Evolutionary conservation across 2,888 invertebrate genomes (phyloP), one percentile per base, ranked within the genome.

Genomic region (Endomychus coccineus): DNA sequence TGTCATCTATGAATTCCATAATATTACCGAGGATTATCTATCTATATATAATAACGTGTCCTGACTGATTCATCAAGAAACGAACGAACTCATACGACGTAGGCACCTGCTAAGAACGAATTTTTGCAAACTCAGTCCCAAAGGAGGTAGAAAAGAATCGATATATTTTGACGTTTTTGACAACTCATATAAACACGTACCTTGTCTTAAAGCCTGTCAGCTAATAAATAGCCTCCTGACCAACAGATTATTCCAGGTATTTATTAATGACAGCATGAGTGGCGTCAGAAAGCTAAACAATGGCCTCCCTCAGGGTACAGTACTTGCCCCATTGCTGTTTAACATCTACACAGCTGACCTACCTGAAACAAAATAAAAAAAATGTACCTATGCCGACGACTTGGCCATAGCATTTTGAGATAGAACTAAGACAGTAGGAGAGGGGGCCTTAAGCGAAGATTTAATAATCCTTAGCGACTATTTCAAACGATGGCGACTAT

Each of bases 241-340:
- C 13, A 32, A 32, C 4, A 32, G 14, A 23, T 16, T 32, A 13
- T 22, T 32, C 23, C 32, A 32, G 10, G 22, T 32, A 9, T 32
- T 22, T 12, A 22, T 22, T 15, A 32, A 32, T 22, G 11, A 10
- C 23, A 13, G 11, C 13, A 32, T 13, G 23, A 32, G 22, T 16
- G 7, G 11, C 4, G 6, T 13, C 16, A 21, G 23, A 10, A 32
- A 15, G 11, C 21, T 38, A 23, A 27, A 27, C 25, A 38, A 38
- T 23, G 38, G 33, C n/a, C 32, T 38, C 24, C 12, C 27, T 15
- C 38, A 33, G 15, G 38, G 32, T 14, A 33, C 38, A 12, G 38
- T 38, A 10, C 27, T 38, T 15, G 32, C 38, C 14, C 19, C 38
- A 14, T 11, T 38, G 4, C 15, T 33, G 7, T 27, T 37, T 13